Base-by-base conservation (phyloP, 1,140 invertebrate species). In the Drosophila sulfurigaster region DNA sequence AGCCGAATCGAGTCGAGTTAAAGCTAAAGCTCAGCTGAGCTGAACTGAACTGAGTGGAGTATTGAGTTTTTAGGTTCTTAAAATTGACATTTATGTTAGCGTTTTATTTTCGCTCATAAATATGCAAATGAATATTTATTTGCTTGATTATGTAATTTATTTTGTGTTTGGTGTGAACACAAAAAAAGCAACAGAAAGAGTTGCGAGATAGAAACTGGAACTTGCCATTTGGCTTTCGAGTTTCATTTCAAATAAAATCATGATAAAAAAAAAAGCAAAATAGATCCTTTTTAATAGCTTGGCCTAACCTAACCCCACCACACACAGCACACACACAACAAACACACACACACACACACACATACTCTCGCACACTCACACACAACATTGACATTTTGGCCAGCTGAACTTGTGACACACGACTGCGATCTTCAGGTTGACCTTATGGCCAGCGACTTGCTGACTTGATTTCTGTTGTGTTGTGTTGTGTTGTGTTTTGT, bases 41-140 rank as follows among this genome's bases (percentile, higher is more conserved):
- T 20, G 16, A 57, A n/a, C 16, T 16, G 46, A 7, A n/a, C 16
- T 16, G 46, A 7, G 16, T 25, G 3, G 10, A 25, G 10, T 57
- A 11, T 38, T 38, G 30, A 32, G 32, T 57, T 57, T 66, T 67
- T 64, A 25, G 71, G 79, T 82, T 81, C 86, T 73, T 59, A 70
- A 70, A 78, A 75, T 87, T 79, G 46, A 73, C 59, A 75, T 78
- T 74, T 78, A 69, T 78, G 38, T 64, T 64, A 52, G 78, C 49
- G 48, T 83, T 83, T 86, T 87, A 78, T 87, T 88, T 83, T 80
- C 80, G 85, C 85, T 88, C 81, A 89, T 89, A 46, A 80, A 88
- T 88, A 88, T 88, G 83, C 81, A 81, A 89, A 89, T 87, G 51
- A n/a, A 6, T 78, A n/a, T 68, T 57, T 49, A 43, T 45, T 35